Conservation (phyloP, 2,888 invertebrate genomes). For the Enoplolaimus lenunculus region DNA sequence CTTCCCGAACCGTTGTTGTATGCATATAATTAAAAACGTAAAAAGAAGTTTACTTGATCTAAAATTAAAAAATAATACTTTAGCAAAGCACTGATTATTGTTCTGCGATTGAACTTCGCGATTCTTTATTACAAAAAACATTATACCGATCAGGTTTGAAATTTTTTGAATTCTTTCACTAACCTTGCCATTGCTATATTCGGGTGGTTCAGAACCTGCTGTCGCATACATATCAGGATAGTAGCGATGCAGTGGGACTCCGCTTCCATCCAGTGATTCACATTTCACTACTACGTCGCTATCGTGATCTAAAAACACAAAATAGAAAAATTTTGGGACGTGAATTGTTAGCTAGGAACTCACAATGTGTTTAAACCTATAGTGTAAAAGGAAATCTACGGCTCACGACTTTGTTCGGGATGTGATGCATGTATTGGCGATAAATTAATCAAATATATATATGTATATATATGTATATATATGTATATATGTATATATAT, state of each 20-base stretch:
- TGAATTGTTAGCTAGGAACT: background rate
- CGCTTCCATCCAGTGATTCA: conserved; percentile 34
- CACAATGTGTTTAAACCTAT: too few relatives aligned
- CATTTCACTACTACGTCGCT: conserved; percentile 37
- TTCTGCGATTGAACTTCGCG: too few relatives aligned
- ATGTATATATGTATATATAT: conserved; percentile 2
- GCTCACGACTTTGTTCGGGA: too few relatives aligned
- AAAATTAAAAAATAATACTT: too few relatives aligned
- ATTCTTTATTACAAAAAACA: too few relatives aligned
- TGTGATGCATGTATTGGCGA: background rate
- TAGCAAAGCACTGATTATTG: too few relatives aligned
- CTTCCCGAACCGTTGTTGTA: too few relatives aligned
- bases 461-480: background rate
- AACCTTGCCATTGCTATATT: conserved; percentile 23
- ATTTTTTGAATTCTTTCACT: too few relatives aligned
- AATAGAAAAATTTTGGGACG: background rate
- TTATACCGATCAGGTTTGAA: too few relatives aligned
- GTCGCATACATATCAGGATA: conserved; percentile 34
- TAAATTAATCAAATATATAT: background rate
- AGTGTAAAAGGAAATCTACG: too few relatives aligned
- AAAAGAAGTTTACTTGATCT: too few relatives aligned
- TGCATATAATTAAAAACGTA: too few relatives aligned
- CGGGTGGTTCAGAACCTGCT: conserved; percentile 26
- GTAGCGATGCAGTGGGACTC: conserved; percentile 25
- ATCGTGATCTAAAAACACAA: conserved; percentile 24